phyloP scores from a whole-genome alignment of 2,113 vertebrate species.

The Pristiophorus japonicus region DNA sequence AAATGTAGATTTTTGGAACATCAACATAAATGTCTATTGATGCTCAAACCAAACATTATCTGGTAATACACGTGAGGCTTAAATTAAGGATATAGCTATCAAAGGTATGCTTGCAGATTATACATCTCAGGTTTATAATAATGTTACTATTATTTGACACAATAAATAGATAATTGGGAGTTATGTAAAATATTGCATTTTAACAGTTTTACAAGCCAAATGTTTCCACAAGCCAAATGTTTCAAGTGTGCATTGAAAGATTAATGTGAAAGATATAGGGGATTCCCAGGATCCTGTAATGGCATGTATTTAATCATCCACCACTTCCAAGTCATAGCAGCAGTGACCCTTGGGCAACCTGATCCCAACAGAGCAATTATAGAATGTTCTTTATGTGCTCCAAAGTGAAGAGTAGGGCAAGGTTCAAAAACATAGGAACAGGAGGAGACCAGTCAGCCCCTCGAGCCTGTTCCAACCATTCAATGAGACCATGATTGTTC shows the following conservation, averaged over 20 bases:
- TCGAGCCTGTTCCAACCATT: background rate
- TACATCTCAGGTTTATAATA: background rate
- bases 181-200: background rate
- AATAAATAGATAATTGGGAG: background rate
- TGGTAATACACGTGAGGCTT: background rate
- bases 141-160: background rate
- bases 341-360: background rate
- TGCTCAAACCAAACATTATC: background rate
- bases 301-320: background rate
- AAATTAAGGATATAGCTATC: background rate
- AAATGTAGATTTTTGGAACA: background rate
- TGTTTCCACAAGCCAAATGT: background rate
- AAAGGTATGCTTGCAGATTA: background rate
- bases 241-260: background rate
- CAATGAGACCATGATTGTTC: background rate
- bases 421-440: background rate
- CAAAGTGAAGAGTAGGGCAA: background rate
- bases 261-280: background rate
- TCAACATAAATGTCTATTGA: background rate
- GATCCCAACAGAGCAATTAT: background rate
- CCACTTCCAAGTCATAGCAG: background rate
- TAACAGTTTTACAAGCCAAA: background rate
- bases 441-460: background rate
- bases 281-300: background rate
- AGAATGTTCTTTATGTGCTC: background rate